phyloP scores from a whole-genome alignment of 2,797 vertebrate species.

The Parauchenoglanis ngamensis region DNA sequence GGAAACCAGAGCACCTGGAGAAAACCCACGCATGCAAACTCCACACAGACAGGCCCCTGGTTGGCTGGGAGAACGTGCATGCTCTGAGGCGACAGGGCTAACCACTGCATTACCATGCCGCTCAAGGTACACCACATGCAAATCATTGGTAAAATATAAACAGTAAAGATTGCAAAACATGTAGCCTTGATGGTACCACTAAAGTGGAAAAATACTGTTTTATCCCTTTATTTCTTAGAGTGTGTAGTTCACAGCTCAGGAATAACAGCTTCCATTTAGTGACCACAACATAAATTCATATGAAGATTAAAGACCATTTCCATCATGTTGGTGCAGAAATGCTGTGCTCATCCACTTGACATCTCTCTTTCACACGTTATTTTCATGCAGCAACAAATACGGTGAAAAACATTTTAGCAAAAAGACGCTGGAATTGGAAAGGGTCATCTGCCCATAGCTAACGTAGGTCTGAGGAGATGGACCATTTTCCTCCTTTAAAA shows the following conservation, averaged over 20 bases:
- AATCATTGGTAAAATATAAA: not conserved
- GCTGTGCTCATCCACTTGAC: not conserved
- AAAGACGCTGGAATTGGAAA: slow-evolving; percentile 78
- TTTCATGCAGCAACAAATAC: slow-evolving; percentile 10
- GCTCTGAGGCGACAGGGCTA: too few relatives aligned
- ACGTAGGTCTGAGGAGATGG: not conserved
- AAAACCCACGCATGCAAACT: too few relatives aligned
- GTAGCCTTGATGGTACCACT: not conserved
- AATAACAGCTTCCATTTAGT: not conserved
- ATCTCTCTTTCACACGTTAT: not conserved
- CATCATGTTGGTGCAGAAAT: not conserved
- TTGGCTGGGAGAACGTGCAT: too few relatives aligned
- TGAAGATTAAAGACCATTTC: not conserved
- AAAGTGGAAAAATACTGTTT: not conserved
- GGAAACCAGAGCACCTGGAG: too few relatives aligned
- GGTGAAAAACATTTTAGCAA: slow-evolving; percentile 64
- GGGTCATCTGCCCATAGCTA: slow-evolving; percentile 70
- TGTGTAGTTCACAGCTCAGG: not conserved
- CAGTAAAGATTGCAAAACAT: not conserved
- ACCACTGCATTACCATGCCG: too few relatives aligned
- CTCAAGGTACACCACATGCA: not conserved
- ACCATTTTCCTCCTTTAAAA: not conserved
- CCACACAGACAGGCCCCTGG: too few relatives aligned
- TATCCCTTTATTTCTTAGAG: not conserved
- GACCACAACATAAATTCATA: not conserved